Percentiles rank a stretch among this genome's conserved stretches.
Evolutionary conservation across 2,888 invertebrate species (phyloP).

Genomic region (Petrophora chlorosata): DNA sequence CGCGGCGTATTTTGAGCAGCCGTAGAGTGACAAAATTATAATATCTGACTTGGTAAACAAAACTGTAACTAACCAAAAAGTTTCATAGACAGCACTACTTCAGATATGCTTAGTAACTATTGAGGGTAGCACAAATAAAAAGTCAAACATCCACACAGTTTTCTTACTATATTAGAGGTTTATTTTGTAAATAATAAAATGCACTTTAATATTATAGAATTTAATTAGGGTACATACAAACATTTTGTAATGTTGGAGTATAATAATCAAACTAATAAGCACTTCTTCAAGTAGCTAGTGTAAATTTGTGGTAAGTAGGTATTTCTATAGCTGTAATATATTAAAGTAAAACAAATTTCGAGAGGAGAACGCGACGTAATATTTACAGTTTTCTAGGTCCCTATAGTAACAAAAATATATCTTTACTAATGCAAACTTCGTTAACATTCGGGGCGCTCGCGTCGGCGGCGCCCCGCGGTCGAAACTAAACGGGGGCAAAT

Average conservation of each 20-base stretch:
- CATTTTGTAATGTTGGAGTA: constrained; percentile 81
- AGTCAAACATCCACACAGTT: constrained; percentile 6
- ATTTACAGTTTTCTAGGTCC: constrained; percentile 36
- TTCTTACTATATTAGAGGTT: constrained; percentile 9
- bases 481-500: constrained; percentile 29
- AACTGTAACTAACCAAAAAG: too few species aligned
- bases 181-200: constrained; percentile 54
- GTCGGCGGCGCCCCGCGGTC: constrained; percentile 6
- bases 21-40: too few species aligned
- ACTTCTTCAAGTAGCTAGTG: constrained; percentile 76
- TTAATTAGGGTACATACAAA: constrained; percentile 84
- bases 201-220: constrained; percentile 77
- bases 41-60: too few species aligned
- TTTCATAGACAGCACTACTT: too few species aligned
- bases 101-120: too few species aligned
- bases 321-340: constrained; percentile 49
- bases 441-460: constrained; percentile 26
- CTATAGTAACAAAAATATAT: constrained; percentile 43
- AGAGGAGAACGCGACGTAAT: constrained; percentile 60
- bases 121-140: constrained; percentile 1
- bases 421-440: constrained; percentile 34
- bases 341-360: constrained; percentile 58
- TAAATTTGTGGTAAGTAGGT: constrained; percentile 67
- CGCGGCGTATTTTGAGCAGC: too few species aligned
- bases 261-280: constrained; percentile 82